Conservation (phyloP, 2,797 vertebrate genomes). For the Iguana delicatissima region DNA sequence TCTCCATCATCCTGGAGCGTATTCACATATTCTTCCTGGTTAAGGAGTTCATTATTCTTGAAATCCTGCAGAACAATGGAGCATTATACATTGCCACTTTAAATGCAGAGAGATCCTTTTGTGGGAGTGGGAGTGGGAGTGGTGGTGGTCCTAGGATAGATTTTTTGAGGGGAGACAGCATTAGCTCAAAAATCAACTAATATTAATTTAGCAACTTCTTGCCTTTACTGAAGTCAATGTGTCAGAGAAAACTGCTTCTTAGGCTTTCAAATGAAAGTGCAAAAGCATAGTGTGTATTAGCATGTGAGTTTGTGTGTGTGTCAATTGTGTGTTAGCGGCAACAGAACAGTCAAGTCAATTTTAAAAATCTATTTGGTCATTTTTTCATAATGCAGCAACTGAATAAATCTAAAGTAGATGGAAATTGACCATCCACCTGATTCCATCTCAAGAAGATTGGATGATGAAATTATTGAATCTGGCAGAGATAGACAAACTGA, state of each 20-base stretch:
- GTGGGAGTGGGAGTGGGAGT: too few species aligned
- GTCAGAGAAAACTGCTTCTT: background rate
- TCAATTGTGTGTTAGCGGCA: background rate
- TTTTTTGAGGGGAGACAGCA: too few species aligned
- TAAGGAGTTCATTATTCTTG: constrained; percentile 91
- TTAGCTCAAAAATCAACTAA: too few species aligned
- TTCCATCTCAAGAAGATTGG: too few species aligned
- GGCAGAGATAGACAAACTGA: too few species aligned
- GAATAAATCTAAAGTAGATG: background rate
- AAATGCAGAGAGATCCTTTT: background rate
- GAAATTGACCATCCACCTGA: too few species aligned
- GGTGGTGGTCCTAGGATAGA: too few species aligned
- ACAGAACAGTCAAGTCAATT: background rate
- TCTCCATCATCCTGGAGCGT: constrained; percentile 93
- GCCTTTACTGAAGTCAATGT: background rate
- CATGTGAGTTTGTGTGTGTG: background rate
- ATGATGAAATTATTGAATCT: too few species aligned
- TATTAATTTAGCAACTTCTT: too few species aligned
- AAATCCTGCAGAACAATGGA: constrained; percentile 84
- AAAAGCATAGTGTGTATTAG: background rate
- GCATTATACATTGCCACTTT: background rate
- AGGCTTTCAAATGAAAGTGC: background rate
- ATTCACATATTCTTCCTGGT: constrained; percentile 91
- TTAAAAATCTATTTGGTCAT: too few species aligned
- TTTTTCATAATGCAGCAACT: background rate